phyloP scores from a whole-genome alignment of 2,113 vertebrate genomes.

The Malaclemys terrapin region DNA sequence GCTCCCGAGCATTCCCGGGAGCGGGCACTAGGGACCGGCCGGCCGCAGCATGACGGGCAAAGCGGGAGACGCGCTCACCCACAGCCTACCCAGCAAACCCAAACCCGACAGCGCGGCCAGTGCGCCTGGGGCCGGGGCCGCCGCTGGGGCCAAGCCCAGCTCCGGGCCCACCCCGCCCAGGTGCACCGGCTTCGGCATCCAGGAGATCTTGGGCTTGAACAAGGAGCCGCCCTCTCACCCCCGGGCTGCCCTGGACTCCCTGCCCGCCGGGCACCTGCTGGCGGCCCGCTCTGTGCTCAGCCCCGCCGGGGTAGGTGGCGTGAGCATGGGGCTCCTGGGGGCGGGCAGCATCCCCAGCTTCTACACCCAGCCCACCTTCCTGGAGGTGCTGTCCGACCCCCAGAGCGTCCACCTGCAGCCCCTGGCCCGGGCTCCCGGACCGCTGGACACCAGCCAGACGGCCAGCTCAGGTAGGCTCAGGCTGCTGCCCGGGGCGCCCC shows the following conservation, averaged over 20 bases:
- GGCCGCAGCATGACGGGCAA: slow-evolving; percentile 91
- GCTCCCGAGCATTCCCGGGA: slow-evolving; percentile 88
- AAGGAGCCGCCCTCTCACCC: slow-evolving; percentile 91
- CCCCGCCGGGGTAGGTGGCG: slow-evolving; percentile 87
- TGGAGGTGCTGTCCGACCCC: slow-evolving; percentile 93
- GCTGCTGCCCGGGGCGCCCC: not conserved
- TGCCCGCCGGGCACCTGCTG: slow-evolving; percentile 91
- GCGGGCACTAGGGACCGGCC: slow-evolving; percentile 89
- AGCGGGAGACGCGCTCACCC: slow-evolving; percentile 85
- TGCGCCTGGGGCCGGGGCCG: slow-evolving; percentile 61
- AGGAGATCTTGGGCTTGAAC: slow-evolving; percentile 97
- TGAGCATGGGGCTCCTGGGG: slow-evolving; percentile 93
- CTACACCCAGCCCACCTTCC: slow-evolving; percentile 93
- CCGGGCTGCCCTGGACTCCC: slow-evolving; percentile 84
- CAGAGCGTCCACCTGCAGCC: slow-evolving; percentile 91
- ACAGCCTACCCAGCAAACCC: slow-evolving; percentile 76
- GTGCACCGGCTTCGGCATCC: slow-evolving; percentile 98
- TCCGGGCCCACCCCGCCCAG: slow-evolving; percentile 81
- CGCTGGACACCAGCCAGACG: slow-evolving; percentile 90
- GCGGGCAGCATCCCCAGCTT: slow-evolving; percentile 92
- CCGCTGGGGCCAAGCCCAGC: slow-evolving; percentile 48
- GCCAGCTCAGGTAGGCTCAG: slow-evolving; percentile 93
- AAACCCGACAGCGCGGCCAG: slow-evolving; percentile 81
- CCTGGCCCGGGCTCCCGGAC: slow-evolving; percentile 84
- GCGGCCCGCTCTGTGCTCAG: slow-evolving; percentile 91